Evolutionary conservation across 2,888 invertebrate genomes (phyloP), one percentile per base, ranked within the genome.

Genomic region (Spicauda simplicius): DNA sequence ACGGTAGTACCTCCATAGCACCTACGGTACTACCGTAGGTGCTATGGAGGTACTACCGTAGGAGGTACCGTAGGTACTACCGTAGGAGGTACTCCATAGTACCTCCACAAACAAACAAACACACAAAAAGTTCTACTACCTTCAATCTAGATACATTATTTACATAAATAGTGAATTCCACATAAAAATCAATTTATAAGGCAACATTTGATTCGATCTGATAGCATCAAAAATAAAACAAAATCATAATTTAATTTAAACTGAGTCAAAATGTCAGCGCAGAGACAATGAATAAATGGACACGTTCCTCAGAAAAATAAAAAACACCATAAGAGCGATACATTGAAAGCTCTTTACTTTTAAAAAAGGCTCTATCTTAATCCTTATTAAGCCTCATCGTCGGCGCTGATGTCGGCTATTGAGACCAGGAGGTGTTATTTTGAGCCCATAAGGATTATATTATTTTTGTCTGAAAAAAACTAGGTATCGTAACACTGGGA

Each of bases 351-450:
- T 87, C 88, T 91, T 91, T 91, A 90, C 85, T 80, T 85, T 66
- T 82, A 80, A 88, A 89, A 86, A 88, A 85, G 83, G 82, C 82
- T 84, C 78, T 91, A 91, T 91, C 91, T 91, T 91, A 92, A 92
- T 91, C 91, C 90, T 87, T 88, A 87, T 87, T 91, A 91, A 91
- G 85, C 85, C 82, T 83, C 83, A 81, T 85, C 85, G 81, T 78
- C 82, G 87, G 87, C 85, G 84, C 81, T 76, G 84, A 81, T 79
- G 83, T 10, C 64, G 74, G 77, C 73, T 74, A 76, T 87, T 86
- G 86, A 87, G 82, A 83, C 80, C 79, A 74, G 79, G 81, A 89
- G 87, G 91, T 91, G 92, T 91, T 90, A 90, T 87, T 88, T 86
- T 82, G 86, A 85, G 77, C 78, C 81, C 83, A 81, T 86, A 83